These are phyloP conservation scores for Drosophila pseudoananassae DNA, from an alignment of 1,140 invertebrate genomes.

Conservation along the genomic window DNA sequence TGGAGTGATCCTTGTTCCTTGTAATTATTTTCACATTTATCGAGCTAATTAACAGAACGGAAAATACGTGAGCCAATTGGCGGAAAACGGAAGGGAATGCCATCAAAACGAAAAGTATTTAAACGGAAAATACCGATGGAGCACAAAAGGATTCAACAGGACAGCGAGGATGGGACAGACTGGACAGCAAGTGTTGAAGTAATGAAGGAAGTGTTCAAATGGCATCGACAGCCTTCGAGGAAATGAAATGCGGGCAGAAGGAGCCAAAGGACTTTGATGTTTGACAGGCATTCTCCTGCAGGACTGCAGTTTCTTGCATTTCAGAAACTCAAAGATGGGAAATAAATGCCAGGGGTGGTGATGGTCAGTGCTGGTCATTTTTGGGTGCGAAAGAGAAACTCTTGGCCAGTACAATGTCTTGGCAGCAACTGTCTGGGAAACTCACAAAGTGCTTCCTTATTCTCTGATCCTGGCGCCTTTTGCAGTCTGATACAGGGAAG, in stretches of 20 bases:
- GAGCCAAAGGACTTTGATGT: constrained; percentile 50
- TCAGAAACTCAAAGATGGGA: neutral
- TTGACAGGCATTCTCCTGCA: constrained; percentile 51
- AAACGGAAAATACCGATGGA: constrained; percentile 32
- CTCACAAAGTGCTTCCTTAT: constrained; percentile 42
- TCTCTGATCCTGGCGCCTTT: constrained; percentile 28
- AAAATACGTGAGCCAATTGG: constrained; percentile 52
- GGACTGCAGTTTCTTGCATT: constrained; percentile 35
- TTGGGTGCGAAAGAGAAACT: neutral
- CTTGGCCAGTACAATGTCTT: constrained; percentile 26
- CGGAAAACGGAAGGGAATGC: constrained; percentile 1
- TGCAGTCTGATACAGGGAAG: neutral
- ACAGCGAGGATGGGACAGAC: constrained; percentile 6
- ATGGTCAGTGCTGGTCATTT: constrained; percentile 23
- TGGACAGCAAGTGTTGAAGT: constrained; percentile 24
- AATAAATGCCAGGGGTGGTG: neutral
- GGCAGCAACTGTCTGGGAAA: constrained; percentile 18
- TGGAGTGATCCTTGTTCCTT: constrained; percentile 17
- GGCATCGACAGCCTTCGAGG: constrained; percentile 40
- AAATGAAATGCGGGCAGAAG: constrained; percentile 17
- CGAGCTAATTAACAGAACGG: constrained; percentile 65
- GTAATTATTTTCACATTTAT: constrained; percentile 69
- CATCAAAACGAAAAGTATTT: constrained; percentile 46
- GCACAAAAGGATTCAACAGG: constrained; percentile 5
- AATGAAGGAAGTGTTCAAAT: constrained; percentile 43